phyloP scores from a whole-genome alignment of 2,888 invertebrate species.

The Pollenia angustigena region DNA sequence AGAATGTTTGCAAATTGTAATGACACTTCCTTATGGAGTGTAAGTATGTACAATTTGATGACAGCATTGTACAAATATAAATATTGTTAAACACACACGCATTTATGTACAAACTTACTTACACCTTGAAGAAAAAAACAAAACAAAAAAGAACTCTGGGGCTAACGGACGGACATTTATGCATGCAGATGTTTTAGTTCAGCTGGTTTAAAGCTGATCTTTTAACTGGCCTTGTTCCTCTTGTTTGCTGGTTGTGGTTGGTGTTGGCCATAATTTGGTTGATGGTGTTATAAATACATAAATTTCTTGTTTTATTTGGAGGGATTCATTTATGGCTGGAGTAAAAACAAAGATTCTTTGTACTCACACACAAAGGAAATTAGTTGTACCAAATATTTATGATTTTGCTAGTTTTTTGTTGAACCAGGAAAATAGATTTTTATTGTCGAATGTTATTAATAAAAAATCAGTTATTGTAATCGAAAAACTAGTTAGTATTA shows the following conservation, averaged over 20 bases:
- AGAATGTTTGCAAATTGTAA: constrained; percentile 72
- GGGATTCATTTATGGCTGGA: constrained; percentile 16
- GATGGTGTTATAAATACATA: constrained; percentile 32
- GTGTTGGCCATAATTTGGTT: constrained; percentile 17
- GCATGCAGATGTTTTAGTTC: constrained; percentile 45
- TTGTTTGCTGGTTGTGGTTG: background rate
- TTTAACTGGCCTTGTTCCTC: background rate
- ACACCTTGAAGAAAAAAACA: background rate
- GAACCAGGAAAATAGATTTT: background rate
- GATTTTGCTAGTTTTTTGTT: background rate
- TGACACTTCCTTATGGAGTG: constrained; percentile 73
- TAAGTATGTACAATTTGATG: constrained; percentile 47
- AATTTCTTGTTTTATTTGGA: constrained; percentile 10
- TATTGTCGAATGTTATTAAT: background rate
- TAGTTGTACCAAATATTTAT: constrained; percentile 22
- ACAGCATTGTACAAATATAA: constrained; percentile 55
- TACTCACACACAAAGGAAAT: background rate
- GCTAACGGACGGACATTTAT: background rate
- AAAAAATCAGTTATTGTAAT: constrained; percentile 1
- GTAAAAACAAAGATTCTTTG: constrained; percentile 5
- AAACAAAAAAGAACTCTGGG: background rate
- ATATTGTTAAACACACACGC: constrained; percentile 43
- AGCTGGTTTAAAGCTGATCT: background rate
- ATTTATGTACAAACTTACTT: constrained; percentile 1
- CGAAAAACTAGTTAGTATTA: background rate